Conservation (phyloP, 2,797 vertebrate genomes). For the Phataginus tricuspis region DNA sequence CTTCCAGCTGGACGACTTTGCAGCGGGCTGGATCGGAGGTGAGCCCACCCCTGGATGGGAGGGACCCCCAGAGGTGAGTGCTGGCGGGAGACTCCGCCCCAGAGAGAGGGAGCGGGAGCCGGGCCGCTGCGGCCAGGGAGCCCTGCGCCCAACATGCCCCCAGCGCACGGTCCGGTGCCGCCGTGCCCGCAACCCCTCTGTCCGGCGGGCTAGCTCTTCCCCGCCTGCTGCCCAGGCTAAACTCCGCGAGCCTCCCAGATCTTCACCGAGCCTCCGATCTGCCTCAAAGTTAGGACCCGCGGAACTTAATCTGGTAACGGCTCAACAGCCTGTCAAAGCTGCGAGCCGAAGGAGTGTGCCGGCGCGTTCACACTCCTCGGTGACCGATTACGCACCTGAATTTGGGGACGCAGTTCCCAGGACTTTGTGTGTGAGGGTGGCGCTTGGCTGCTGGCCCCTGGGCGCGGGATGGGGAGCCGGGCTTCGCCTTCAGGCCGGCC, state of each 20-base stretch:
- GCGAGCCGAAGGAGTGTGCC: neutral
- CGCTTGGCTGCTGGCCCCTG: neutral
- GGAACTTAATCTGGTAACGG: constrained; percentile 20
- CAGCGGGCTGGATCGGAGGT: constrained; percentile 96
- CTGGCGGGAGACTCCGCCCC: neutral
- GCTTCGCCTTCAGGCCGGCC: neutral
- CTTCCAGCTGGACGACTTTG: constrained; percentile 92
- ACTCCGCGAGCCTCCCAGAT: neutral
- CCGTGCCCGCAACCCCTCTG: fast-evolving
- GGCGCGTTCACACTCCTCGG: constrained; percentile 38
- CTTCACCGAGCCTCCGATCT: neutral
- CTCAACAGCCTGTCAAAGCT: constrained; percentile 14
- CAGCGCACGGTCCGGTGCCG: neutral
- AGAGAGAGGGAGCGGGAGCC: neutral
- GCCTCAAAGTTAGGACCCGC: neutral
- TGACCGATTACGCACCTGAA: neutral
- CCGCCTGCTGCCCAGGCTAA: neutral
- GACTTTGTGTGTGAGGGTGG: neutral
- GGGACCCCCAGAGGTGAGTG: constrained; percentile 87
- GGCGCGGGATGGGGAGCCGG: neutral
- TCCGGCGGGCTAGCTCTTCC: neutral
- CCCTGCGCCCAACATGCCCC: neutral
- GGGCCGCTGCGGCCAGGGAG: fast-evolving
- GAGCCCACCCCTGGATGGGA: constrained; percentile 75
- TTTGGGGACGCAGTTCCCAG: neutral